These are phyloP conservation scores for Rafetus swinhoei DNA, from an alignment of 2,113 vertebrate species.

Conservation along the genomic window DNA sequence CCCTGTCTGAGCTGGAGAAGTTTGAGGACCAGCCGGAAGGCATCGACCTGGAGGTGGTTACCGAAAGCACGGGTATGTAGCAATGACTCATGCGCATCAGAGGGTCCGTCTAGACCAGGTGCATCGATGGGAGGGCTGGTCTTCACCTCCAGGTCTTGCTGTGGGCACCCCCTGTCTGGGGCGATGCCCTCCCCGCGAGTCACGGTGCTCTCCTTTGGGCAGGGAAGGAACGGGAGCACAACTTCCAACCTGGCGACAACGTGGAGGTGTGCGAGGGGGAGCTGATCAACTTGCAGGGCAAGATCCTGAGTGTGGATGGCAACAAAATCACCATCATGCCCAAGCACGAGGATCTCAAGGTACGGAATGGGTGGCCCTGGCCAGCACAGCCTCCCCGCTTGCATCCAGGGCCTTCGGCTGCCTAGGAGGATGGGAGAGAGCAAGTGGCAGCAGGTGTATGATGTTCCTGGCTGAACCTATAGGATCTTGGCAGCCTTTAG, in stretches of 20 bases:
- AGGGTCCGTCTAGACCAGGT: rapidly evolving
- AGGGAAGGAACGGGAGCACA: slow-evolving; percentile 97
- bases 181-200: background rate
- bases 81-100: rapidly evolving
- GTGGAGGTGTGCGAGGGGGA: slow-evolving; percentile 97
- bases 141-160: background rate
- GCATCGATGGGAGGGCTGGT: background rate
- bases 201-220: background rate
- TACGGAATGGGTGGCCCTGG: slow-evolving; percentile 9
- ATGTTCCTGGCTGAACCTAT: background rate
- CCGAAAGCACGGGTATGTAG: slow-evolving; percentile 86
- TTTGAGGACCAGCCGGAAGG: slow-evolving; percentile 97
- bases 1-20: slow-evolving; percentile 94
- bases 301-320: slow-evolving; percentile 94
- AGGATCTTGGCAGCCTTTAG: no score
- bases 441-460: background rate
- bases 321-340: slow-evolving; percentile 99
- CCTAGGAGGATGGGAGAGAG: background rate
- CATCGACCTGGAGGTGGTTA: slow-evolving; percentile 96
- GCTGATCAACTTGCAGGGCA: slow-evolving; percentile 96
- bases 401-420: background rate
- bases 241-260: slow-evolving; percentile 94
- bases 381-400: background rate
- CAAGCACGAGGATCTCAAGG: slow-evolving; percentile 97
- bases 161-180: background rate